Base-by-base conservation (phyloP, 2,888 invertebrate species). In the Ceriagrion tenellum region DNA sequence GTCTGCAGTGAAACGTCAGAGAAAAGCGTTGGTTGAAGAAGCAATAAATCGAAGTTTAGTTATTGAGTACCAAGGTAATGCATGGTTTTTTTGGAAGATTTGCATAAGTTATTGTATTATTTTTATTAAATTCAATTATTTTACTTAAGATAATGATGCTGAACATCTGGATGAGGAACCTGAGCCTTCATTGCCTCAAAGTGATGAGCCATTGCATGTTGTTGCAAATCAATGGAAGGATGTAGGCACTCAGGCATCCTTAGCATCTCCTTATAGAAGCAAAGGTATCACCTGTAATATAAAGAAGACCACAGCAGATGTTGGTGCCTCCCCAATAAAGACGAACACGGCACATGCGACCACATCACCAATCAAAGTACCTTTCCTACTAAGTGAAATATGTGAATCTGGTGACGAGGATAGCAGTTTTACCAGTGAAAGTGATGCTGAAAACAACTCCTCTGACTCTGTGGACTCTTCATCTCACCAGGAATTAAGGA, bases 221-320 rank as follows among this genome's bases (percentile, higher is more conserved):
- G 69, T 69, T 69, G 69, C 69, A 69, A 69, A 69, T 69, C 23
- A 26, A 26, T 69, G 69, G 23, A 69, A 69, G 69, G 69, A 69
- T 69, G 69, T 69, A n/a, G 69, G 69, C 69, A 69, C 69, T 69
- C 69, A 69, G 69, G 69, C 26, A 69, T 69, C 23, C 69, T 69
- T 69, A 69, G 69, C 69, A 69, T 69, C 69, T 69, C 69, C 69
- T 69, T 69, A 69, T 69, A 69, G 69, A 69, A 69, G 69, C 69
- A 69, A 69, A 69, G 69, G 69, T 69, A 69, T 69, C 69, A 69
- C 69, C 69, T 69, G 69, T 69, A 69, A 69, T 69, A 69, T 69
- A 69, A 69, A 69, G 69, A 69, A 69, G 69, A 69, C 69, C 69
- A 69, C 69, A 69, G 69, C 69, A 69, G 23, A 69, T 69, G 69